Evolutionary conservation across 2,888 invertebrate species (phyloP), one percentile per base, ranked within the genome.

Genomic region (Melieria picta): DNA sequence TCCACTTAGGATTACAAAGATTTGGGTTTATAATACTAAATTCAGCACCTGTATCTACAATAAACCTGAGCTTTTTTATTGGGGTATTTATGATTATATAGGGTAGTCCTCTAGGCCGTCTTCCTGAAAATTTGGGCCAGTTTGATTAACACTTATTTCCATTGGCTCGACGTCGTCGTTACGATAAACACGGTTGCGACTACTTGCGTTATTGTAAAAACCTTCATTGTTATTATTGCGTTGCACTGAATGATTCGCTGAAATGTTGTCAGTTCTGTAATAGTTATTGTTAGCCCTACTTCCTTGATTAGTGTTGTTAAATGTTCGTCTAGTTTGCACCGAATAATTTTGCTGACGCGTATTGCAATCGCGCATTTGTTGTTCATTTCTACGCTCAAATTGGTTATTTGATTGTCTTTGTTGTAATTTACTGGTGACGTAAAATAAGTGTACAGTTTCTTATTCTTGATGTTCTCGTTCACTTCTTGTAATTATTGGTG

Each of bases 11-110:
- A 11, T 55, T 61, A 47, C 71, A 71, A 46, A 71, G 7, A 43
- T 70, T 60, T 7, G 71, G 66, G 11, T 55, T 66, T 57, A 72
- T 67, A 52, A 71, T 55, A 16, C 71, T 71, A 57, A 61, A 66
- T 52, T 71, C 71, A 30, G 71, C 71, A 10, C 71, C 71, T 47
- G 66, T 66, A 16, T 71, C 71, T 52, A 71, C 46, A 60, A 73
- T 71, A 55, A 73, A 73, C 47, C 60, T 71, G 10, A 71, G 58
- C 43, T 67, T 67, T 57, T 61, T 65, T 45, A 61, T 61, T n/a
- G 43, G 61, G 3, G 62, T 73, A 11, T 64, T 42, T 43, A 73
- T 63, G 1, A 63, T 46, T 72, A 72, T 64, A 67, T 67, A 71
- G 60, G 60, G 50, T 48, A 71, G 7, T 60, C 43, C 42, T 63